Percentiles rank a stretch among this genome's conserved stretches.
These are phyloP conservation scores for Carlito syrichta DNA, from an alignment of 2,113 vertebrate species.

Conservation along the genomic window DNA sequence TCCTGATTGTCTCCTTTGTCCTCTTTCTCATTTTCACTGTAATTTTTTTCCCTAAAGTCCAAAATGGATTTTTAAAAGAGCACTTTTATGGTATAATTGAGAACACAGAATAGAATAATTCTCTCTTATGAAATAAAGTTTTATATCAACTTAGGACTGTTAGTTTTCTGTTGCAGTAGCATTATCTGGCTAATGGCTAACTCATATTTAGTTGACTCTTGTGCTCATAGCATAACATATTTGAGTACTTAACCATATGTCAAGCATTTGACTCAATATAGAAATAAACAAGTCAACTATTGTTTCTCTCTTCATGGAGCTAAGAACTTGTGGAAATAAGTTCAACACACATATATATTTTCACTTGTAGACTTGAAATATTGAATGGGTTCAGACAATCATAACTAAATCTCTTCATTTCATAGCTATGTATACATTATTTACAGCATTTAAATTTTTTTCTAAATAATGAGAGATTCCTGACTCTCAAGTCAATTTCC, in stretches of 20 bases:
- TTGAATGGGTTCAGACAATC: neutral
- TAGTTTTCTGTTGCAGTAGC: neutral
- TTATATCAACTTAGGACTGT: neutral
- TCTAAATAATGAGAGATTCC: neutral
- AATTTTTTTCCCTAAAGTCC: neutral
- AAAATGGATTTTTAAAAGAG: neutral
- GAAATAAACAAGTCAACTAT: neutral
- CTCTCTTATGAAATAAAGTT: neutral
- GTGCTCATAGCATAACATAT: neutral
- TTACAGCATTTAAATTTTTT: neutral
- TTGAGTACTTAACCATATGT: neutral
- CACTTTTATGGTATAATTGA: neutral
- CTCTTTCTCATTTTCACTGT: neutral
- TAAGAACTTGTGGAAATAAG: neutral
- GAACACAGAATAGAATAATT: neutral
- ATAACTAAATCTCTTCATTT: neutral
- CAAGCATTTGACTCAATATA: neutral
- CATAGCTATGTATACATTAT: neutral
- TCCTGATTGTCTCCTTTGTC: neutral
- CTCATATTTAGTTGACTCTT: neutral
- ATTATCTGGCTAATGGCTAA: neutral
- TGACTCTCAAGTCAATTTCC: neutral
- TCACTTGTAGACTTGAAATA: neutral
- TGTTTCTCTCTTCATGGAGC: neutral
- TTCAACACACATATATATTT: neutral